Evolutionary conservation across 2,113 vertebrate species (phyloP), one percentile per base, ranked within the genome.

Genomic region (Microcebus ravelobensis): DNA sequence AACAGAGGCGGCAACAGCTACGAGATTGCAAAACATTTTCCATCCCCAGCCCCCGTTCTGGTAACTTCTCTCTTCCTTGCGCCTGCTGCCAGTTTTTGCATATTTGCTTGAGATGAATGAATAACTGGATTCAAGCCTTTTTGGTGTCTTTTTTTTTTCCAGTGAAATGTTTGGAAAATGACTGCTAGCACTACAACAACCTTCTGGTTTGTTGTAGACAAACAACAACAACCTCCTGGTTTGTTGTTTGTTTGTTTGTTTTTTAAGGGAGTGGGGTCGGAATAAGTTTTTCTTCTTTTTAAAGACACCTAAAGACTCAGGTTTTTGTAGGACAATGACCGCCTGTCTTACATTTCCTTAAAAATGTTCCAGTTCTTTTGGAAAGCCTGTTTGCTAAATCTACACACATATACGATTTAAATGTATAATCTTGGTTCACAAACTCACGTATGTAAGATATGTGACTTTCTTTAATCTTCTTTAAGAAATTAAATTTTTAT

Each of bases 21-120:
- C 0, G 23, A 57, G 20, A 89, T 86, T 96, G 80, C 95, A 67
- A 84, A 97, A 95, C 21, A 83, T 70, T 97, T 97, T 97, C 98
- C 98, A 93, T 90, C 86, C 59, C 95, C 85, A 79, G 76, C 17
- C 90, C 90, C 68, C 42, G 79, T 86, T 79, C 93, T 95, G 88
- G 90, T 96, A 61, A 96, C 39, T 92, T 88, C 89, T 90, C 84
- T 73, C 71, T 42, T 83, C 83, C 10, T 48, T 71, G 92, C 94
- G 88, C 52, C 59, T 83, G 52, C 77, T 85, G 88, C 42, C 95
- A 91, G 57, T 52, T 86, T 97, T 97, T 97, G 96, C 96, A 83
- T 87, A 95, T 81, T 97, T 97, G 79, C 83, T 39, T 31, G 48
- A 82, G 65, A 87, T 93, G 96, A 97, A 97, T 98, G 97, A 98